Base-by-base conservation (phyloP, 2,888 invertebrate species). In the Spisula solida region DNA sequence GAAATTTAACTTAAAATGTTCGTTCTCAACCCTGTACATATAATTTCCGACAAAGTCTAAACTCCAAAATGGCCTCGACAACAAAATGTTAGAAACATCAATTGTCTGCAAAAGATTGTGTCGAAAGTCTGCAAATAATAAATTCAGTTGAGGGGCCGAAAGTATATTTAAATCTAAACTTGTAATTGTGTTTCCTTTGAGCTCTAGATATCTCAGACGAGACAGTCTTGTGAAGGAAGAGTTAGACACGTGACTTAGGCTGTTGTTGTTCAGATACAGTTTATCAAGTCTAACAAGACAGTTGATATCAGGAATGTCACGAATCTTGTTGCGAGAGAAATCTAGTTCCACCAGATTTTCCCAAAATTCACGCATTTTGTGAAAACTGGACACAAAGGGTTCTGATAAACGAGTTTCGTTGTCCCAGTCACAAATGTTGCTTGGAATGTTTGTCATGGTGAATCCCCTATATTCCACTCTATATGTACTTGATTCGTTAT, bases 1-100 rank as follows among this genome's bases (percentile, higher is more conserved):
- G 0, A 48, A 1, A 16, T 87, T 31, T 0, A 91, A 10, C 81
- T 31, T 79, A 29, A 88, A 81, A 51, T 56, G 16, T 0, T 51
- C 84, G 55, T 92, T 92, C n/a, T 60, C 83, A 47, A 92, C 41
- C 34, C 84, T 70, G 2, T 41, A 81, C 16, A 92, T 92, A 70
- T 84, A 48, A 78, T 92, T 92, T 25, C 78, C 29, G 6, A 51
- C 60, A 70, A 80, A 90, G n/a, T 86, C 51, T n/a, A 86, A 75
- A 5, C 55, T n/a, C 55, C 92, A 92, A 51, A 92, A 89, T 20
- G 87, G 86, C 16, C 86, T 60, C 20, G 86, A 48, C 31, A 81
- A 79, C 31, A 87, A 79, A 29, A 81, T 51, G 78, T 92, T 90
- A n/a, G 87, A 85, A 0, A 89, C 70, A 56, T 92, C 92, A 0